These are phyloP conservation scores for Dromius quadrimaculatus DNA, from an alignment of 2,888 invertebrate species.

Conservation along the genomic window DNA sequence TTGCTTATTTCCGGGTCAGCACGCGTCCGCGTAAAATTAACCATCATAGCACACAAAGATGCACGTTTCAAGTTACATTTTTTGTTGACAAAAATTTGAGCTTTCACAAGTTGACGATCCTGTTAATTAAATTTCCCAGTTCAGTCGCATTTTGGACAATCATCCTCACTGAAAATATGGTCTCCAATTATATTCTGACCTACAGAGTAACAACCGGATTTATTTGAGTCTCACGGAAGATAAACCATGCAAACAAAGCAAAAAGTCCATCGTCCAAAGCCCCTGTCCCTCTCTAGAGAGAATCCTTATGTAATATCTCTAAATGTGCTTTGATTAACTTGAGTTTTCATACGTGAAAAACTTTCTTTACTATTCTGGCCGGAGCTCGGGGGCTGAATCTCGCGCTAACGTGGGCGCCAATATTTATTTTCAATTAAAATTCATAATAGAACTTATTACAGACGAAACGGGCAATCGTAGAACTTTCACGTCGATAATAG, in stretches of 20 bases:
- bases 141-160: no score
- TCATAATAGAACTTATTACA: constrained; percentile 39
- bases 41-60: no score
- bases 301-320: constrained; percentile 31
- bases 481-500: constrained; percentile 32
- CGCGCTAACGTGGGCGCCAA: constrained; percentile 3
- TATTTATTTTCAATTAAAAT: constrained; percentile 48
- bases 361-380: background rate
- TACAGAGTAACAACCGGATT: constrained; percentile 37
- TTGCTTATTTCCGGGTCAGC: constrained; percentile 49
- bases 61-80: no score
- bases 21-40: constrained; percentile 44
- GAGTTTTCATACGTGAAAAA: constrained; percentile 39
- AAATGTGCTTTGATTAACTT: constrained; percentile 42
- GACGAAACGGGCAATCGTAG: constrained; percentile 25
- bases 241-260: constrained; percentile 35
- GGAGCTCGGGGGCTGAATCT: background rate
- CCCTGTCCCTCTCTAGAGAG: background rate
- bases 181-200: no score
- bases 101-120: no score
- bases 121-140: no score
- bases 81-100: no score
- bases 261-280: constrained; percentile 34
- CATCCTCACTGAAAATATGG: no score
- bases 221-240: constrained; percentile 42